Conservation (phyloP, 2,888 invertebrate species). For the Silvanus unidentatus region DNA sequence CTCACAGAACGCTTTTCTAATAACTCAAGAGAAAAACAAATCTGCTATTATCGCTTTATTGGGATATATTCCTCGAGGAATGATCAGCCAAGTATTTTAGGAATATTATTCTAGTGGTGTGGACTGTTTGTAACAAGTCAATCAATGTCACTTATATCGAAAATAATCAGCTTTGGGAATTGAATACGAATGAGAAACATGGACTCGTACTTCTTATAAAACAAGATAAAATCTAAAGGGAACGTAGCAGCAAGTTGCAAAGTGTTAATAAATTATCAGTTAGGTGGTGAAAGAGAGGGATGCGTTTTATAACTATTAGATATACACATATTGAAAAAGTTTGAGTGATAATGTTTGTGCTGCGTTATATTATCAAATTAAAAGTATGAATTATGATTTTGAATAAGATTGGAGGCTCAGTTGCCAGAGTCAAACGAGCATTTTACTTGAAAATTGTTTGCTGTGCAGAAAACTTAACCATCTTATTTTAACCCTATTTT, state of each 20-base stretch:
- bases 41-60: neutral
- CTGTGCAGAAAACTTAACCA: neutral
- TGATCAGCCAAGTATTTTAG: no score
- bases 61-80: neutral
- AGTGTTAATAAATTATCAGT: slow-evolving; percentile 17
- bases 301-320: no score
- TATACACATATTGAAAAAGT: no score
- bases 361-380: no score
- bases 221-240: slow-evolving; percentile 28
- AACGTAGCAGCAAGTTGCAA: slow-evolving; percentile 16
- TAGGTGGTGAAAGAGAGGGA: no score
- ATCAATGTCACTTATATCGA: slow-evolving; percentile 34
- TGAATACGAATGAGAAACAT: slow-evolving; percentile 29
- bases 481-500: neutral
- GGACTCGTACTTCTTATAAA: slow-evolving; percentile 21
- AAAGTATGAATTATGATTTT: neutral
- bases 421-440: no score
- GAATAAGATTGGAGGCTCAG: neutral
- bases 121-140: slow-evolving; percentile 16
- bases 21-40: neutral
- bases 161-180: slow-evolving; percentile 35
- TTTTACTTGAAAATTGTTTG: no score
- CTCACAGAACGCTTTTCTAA: neutral
- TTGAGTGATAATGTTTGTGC: no score
- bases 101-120: no score